Evolutionary conservation across 2,888 invertebrate genomes (phyloP).

Genomic region (Drosophila maculinotata): DNA sequence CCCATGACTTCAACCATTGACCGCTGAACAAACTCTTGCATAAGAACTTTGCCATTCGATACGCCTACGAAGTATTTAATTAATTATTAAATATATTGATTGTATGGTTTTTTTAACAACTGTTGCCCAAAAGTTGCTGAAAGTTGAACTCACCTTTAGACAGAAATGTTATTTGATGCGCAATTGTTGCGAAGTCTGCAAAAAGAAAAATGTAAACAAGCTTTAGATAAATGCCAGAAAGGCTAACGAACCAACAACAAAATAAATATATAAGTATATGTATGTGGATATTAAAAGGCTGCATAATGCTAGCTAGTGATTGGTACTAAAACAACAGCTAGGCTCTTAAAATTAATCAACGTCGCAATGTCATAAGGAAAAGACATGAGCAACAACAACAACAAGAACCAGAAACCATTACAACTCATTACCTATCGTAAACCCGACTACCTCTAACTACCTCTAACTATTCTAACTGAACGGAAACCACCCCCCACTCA

Average conservation of each 20-base stretch:
- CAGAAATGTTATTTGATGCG: constrained; percentile 60
- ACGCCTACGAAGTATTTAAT: constrained; percentile 63
- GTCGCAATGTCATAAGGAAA: constrained; percentile 32
- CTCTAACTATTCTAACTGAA: constrained; percentile 22
- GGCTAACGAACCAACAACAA: constrained; percentile 24
- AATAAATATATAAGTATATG: constrained; percentile 2
- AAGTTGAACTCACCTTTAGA: constrained; percentile 71
- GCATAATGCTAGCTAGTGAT: constrained; percentile 26
- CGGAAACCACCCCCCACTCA: constrained; percentile 27
- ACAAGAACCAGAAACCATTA: constrained; percentile 38
- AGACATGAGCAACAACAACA: no score
- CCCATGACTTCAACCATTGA: constrained; percentile 24
- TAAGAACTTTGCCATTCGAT: constrained; percentile 65
- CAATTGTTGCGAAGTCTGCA: constrained; percentile 66
- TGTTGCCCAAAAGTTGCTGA: constrained; percentile 17
- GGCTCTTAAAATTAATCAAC: constrained; percentile 69
- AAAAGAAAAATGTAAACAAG: constrained; percentile 33
- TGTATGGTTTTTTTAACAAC: constrained; percentile 20
- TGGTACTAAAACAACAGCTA: constrained; percentile 15
- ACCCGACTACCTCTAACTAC: constrained; percentile 8
- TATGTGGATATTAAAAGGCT: constrained; percentile 9
- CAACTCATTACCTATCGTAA: constrained; percentile 55
- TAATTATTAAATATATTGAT: constrained; percentile 57
- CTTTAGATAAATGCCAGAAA: constrained; percentile 62
- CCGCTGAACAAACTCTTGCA: constrained; percentile 45